Base-by-base conservation (phyloP, 2,888 invertebrate genomes). In the Epistrophe eligans region DNA sequence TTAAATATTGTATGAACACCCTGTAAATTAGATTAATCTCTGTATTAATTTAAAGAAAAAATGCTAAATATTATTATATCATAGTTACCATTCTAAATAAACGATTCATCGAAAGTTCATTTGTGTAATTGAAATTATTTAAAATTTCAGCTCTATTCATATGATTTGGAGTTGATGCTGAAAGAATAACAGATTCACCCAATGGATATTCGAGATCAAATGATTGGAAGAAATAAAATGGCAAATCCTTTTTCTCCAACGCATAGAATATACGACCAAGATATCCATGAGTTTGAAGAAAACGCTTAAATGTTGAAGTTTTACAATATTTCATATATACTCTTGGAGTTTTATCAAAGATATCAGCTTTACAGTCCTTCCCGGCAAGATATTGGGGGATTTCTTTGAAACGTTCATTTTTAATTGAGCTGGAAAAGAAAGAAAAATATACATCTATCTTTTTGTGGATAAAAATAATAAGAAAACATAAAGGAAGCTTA, bases 1-100 rank as follows among this genome's bases (percentile, higher is more conserved):
- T 96, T 96, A 0, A 95, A 95, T n/a, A 97, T 94, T 90, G 96
- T 96, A 17, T 95, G 95, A 28, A 97, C 92, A 17, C 95, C 95
- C 94, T 95, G 91, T 2, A 92, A 90, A 38, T 28, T 10, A n/a
- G 10, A 28, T n/a, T n/a, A 1, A n/a, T 10, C 0, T 40, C n/a
- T 45, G 45, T 24, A 11, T 38, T 7, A 11, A 19, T 38, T 15
- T 6, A 43, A n/a, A 0, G 2, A 52, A 55, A 3, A 3, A 55
- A 15, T 15, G 3, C 10, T 8, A 0, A 13, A 2, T 7, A 28
- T 28, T 15, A 15, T 15, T 55, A 28, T 28, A 28, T 28, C 28
- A 62, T 70, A n/a, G n/a, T n/a, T n/a, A 88, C 88, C 88, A 88
- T 88, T 72, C 79, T 83, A 58, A 82, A 79, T 57, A 84, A 57